Evolutionary conservation across 2,113 vertebrate genomes (phyloP).

Genomic region (Toxotes chatareus): DNA sequence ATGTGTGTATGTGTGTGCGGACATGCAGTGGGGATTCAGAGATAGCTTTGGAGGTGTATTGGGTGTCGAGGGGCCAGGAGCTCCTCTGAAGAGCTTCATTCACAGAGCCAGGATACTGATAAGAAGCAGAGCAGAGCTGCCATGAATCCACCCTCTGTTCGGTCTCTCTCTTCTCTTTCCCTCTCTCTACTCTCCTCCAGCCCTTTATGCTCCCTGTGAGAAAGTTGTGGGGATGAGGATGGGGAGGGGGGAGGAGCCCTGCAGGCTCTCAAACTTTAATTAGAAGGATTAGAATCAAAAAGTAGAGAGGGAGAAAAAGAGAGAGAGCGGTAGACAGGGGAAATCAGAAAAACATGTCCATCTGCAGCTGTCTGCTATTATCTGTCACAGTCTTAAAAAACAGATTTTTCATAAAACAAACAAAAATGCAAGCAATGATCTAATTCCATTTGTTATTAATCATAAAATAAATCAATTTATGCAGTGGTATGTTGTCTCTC

Average conservation of each 20-base stretch:
- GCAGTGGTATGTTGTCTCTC: neutral
- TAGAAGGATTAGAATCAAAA: constrained; percentile 78
- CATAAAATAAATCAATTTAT: neutral
- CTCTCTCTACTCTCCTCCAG: constrained; percentile 55
- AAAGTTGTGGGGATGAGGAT: constrained; percentile 72
- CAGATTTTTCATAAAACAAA: constrained; percentile 19
- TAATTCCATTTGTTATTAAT: constrained; percentile 14
- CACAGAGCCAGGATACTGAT: constrained; percentile 81
- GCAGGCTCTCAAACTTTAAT: constrained; percentile 82
- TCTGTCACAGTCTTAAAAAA: constrained; percentile 6
- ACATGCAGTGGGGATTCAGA: constrained; percentile 47
- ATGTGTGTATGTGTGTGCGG: constrained; percentile 9
- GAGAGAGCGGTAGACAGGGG: constrained; percentile 28
- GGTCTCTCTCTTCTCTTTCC: constrained; percentile 42
- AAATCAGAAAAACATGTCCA: constrained; percentile 54
- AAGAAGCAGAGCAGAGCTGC: constrained; percentile 75
- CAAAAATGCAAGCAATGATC: constrained; percentile 9
- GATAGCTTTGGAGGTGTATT: constrained; percentile 81
- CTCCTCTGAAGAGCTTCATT: constrained; percentile 83
- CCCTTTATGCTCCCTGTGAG: constrained; percentile 80
- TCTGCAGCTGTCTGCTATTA: constrained; percentile 44
- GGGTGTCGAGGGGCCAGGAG: constrained; percentile 72
- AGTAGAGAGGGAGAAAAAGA: constrained; percentile 26
- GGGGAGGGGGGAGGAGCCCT: constrained; percentile 41
- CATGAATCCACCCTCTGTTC: constrained; percentile 85